Evolutionary conservation across 2,888 invertebrate species (phyloP), one percentile per base, ranked within the genome.

Genomic region (Stenchaetothrips biformis): DNA sequence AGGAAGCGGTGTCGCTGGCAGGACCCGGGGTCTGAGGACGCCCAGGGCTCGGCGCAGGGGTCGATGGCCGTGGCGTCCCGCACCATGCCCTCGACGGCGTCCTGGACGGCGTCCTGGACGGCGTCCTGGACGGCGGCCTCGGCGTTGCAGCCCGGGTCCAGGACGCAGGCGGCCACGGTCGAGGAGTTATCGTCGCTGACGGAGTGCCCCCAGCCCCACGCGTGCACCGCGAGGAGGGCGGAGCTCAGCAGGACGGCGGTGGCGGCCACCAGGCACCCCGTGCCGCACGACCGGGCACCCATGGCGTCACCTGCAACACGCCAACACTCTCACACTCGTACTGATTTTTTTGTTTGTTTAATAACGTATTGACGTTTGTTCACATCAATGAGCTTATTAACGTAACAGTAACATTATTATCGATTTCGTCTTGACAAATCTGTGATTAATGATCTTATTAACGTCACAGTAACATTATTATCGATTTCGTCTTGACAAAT

Each of bases 111-210:
- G 37, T 37, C 37, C 37, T n/a, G n/a, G n/a, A n/a, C n/a, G n/a
- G n/a, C n/a, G n/a, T n/a, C n/a, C n/a, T 37, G 37, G 2, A 13
- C 53, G 53, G 13, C 53, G 53, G 6, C 67, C 25, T 25, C 67
- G 67, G 21, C 25, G 67, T 25, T 25, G 67, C 67, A 74, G 7
- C 2, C 4, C 21, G 67, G 67, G 67, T 74, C 25, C 21, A 74
- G 67, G 25, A 74, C 67, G 67, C 67, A 74, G 67, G 67, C 7
- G 67, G 21, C 67, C 67, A 67, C 67, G 67, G 67, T 21, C 21
- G 67, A 74, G 25, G 67, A 21, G 67, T 74, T 74, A 25, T 74
- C 67, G 67, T 74, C 67, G 67, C 9, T 25, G 53, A 53, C 67
- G 67, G 25, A 37, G 4, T 1, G 67, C 25, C 21, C 25, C 67